Percentiles rank a stretch among this genome's conserved stretches.
phyloP scores from a whole-genome alignment of 2,888 invertebrate species.

The Cataglyphis albicans region DNA sequence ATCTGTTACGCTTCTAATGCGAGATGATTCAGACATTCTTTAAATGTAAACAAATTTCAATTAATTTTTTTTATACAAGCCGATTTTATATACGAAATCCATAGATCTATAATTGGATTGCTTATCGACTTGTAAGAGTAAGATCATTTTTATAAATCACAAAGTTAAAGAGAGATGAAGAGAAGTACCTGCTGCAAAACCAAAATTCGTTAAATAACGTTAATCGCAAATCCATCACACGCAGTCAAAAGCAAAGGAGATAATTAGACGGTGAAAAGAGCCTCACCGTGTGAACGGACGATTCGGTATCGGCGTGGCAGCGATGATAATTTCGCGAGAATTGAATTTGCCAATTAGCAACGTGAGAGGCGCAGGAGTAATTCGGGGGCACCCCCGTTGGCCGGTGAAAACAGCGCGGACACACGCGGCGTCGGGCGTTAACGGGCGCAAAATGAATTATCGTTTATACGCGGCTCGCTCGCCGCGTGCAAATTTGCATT shows the following conservation, averaged over 20 bases:
- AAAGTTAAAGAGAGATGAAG: not conserved
- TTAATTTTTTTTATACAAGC: not conserved
- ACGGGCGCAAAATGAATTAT: constrained; percentile 79
- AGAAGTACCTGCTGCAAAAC: not conserved
- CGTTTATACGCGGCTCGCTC: constrained; percentile 70
- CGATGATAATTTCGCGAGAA: constrained; percentile 42
- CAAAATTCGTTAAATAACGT: constrained; percentile 40
- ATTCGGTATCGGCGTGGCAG: constrained; percentile 43
- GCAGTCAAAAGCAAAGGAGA: constrained; percentile 21
- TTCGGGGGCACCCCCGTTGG: constrained; percentile 57
- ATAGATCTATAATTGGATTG: not conserved
- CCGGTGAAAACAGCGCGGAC: constrained; percentile 55
- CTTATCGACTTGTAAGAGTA: no score
- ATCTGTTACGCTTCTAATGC: constrained; percentile 4
- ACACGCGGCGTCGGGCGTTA: constrained; percentile 64
- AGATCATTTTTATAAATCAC: not conserved
- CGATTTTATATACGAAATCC: not conserved
- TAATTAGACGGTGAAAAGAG: constrained; percentile 47
- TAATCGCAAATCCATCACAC: constrained; percentile 30
- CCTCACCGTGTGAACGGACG: constrained; percentile 33
- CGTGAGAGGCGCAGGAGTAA: constrained; percentile 49
- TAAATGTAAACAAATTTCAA: not conserved
- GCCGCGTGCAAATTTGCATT: constrained; percentile 79
- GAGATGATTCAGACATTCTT: not conserved
- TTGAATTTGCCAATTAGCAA: constrained; percentile 55